Conservation (phyloP, 1,140 invertebrate genomes). For the Drosophila elegans region DNA sequence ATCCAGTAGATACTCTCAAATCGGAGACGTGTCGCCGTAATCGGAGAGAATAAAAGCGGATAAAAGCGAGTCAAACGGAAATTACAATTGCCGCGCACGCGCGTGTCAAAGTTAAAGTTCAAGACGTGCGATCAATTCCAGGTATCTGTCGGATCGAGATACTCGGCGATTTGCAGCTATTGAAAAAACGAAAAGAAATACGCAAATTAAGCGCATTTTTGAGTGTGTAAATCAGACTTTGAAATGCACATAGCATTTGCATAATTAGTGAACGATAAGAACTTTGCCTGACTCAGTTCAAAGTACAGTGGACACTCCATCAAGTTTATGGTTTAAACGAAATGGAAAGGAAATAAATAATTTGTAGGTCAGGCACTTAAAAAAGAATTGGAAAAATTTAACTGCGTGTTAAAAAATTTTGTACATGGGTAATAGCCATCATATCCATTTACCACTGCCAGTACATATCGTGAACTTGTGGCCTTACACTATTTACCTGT, state of each 20-base stretch:
- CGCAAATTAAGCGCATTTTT: constrained; percentile 29
- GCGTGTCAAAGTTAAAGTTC: constrained; percentile 53
- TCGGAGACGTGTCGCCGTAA: constrained; percentile 41
- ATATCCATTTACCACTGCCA: constrained; percentile 12
- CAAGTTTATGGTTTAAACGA: too few species aligned
- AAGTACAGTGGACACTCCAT: constrained; percentile 30
- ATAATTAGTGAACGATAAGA: constrained; percentile 55
- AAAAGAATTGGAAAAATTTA: too few species aligned
- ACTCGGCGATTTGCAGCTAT: constrained; percentile 16
- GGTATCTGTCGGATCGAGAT: constrained; percentile 47
- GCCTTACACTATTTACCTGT: constrained; percentile 54
- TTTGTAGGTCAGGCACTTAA: too few species aligned
- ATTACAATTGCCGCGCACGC: constrained; percentile 54
- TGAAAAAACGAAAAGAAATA: constrained; percentile 14
- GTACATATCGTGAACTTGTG: constrained; percentile 9
- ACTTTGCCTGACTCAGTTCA: background rate
- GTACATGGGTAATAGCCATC: fast-evolving
- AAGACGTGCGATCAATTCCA: constrained; percentile 36
- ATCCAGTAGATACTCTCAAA: constrained; percentile 57
- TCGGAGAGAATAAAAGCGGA: constrained; percentile 12
- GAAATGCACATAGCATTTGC: constrained; percentile 61
- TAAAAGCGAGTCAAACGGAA: constrained; percentile 13
- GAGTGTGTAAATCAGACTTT: constrained; percentile 29
- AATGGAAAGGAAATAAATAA: background rate
- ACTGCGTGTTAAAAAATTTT: too few species aligned